Percentiles rank a stretch among this genome's conserved stretches.
Conservation (phyloP, 1,140 invertebrate species). For the Dendrolimus kikuchii region DNA sequence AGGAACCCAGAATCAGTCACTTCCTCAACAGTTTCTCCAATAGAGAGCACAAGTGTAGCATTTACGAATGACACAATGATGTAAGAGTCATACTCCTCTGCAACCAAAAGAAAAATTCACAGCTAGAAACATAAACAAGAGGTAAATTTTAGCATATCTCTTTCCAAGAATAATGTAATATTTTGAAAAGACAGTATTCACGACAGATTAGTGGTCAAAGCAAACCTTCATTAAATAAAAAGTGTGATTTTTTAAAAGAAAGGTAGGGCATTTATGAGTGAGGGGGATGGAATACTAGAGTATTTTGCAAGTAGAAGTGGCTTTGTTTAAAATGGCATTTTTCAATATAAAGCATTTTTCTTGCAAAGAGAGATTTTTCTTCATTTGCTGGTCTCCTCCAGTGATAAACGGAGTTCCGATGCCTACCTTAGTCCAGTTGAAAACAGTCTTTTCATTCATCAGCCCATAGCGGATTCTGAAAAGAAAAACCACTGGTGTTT, state of each 20-base stretch:
- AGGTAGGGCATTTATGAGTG: too few species aligned
- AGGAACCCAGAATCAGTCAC: slow-evolving; percentile 99
- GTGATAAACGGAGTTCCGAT: slow-evolving; percentile 35
- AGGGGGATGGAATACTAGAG: too few species aligned
- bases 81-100: slow-evolving; percentile 99
- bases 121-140: slow-evolving; percentile 30
- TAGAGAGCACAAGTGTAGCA: slow-evolving; percentile 98
- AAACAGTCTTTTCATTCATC: slow-evolving; percentile 55
- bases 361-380: slow-evolving; percentile 9
- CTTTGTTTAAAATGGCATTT: too few species aligned
- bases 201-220: too few species aligned
- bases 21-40: slow-evolving; percentile 99
- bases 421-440: slow-evolving; percentile 58
- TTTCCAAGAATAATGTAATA: slow-evolving; percentile 1
- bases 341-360: too few species aligned
- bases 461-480: slow-evolving; percentile 66
- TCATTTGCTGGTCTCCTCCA: slow-evolving; percentile 34
- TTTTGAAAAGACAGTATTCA: too few species aligned
- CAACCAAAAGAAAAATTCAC: slow-evolving; percentile 74
- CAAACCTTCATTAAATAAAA: too few species aligned
- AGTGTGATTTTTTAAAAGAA: too few species aligned
- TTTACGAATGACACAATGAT: slow-evolving; percentile 99
- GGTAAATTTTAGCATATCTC: slow-evolving; percentile 10
- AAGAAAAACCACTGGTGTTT: slow-evolving; percentile 75
- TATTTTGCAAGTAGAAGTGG: too few species aligned